Base-by-base conservation (phyloP, 1,140 invertebrate genomes). In the Leptinotarsa texana region DNA sequence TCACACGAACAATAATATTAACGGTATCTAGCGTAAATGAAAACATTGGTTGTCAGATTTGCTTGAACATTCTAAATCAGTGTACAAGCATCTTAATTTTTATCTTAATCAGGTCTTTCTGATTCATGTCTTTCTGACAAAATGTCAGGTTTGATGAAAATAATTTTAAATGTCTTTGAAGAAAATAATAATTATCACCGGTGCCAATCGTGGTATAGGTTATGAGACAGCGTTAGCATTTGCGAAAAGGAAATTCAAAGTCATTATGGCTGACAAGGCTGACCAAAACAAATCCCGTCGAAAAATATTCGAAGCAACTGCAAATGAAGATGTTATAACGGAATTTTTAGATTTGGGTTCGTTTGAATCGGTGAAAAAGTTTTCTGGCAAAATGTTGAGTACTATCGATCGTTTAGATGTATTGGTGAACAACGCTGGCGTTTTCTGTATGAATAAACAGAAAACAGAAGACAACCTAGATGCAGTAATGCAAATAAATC, bases 241-340 rank as follows among this genome's bases (percentile, higher is more conserved):
- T 71, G 94, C 93, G 0, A 91, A 89, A 68, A 88, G 93, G 81
- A 92, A 93, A 21, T 95, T 95, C 2, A 89, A 88, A 69, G 89
- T 98, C 3, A 95, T 97, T 74, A 91, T 98, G 90, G 95, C 94
- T 0, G 98, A 96, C 84, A 89, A 95, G 75, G 92, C 95, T 84
- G 75, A 93, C 73, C 89, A 88, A 57, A 93, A 91, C 13, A 89
- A 91, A 79, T 85, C 91, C 17, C 91, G 88, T 90, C 33, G 72
- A 5, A 51, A 76, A 21, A 88, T 87, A 3, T 79, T 65, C 1
- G 77, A 80, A 0, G 86, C 85, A 4, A 78, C 80, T 1, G 33
- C 33, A 8, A 82, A 82, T 70, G 21, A 65, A 62, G 73, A 79
- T 18, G 71, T 82, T 18, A 62, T 67, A 8, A 62, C 33, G 6